phyloP scores from a whole-genome alignment of 2,888 invertebrate genomes.

The Catocala nupta region DNA sequence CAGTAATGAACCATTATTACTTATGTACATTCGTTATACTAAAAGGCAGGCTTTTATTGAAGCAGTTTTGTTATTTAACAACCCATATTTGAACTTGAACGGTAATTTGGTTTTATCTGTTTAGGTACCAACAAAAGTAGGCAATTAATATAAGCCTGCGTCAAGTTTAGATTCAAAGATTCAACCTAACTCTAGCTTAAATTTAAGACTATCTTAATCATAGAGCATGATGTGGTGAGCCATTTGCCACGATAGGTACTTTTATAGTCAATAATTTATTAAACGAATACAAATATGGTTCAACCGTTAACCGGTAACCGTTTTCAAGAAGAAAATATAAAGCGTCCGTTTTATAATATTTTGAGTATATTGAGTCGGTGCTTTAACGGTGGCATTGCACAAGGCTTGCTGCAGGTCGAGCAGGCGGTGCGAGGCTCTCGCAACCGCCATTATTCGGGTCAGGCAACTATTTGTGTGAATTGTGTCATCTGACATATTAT shows the following conservation, averaged over 20 bases:
- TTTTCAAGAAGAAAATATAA: neutral
- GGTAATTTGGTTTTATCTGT: no score
- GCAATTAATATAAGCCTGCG: no score
- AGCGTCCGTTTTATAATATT: conserved; percentile 24
- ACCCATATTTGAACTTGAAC: no score
- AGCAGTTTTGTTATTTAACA: neutral
- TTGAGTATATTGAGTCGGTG: conserved; percentile 43
- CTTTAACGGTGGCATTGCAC: conserved; percentile 77
- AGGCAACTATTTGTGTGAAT: conserved; percentile 85
- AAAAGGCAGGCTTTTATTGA: neutral
- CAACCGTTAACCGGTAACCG: no score
- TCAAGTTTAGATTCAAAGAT: no score
- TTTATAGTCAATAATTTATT: no score
- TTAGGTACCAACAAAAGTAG: no score
- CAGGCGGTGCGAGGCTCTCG: conserved; percentile 79
- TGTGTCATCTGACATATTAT: conserved; percentile 82
- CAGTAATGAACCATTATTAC: conserved; percentile 56
- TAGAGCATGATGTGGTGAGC: no score
- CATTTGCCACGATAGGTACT: no score
- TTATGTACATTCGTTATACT: conserved; percentile 25
- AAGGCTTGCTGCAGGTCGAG: conserved; percentile 80
- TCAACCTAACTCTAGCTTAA: no score
- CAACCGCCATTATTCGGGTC: conserved; percentile 84
- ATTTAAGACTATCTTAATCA: no score
- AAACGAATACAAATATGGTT: no score